A percentile compares a stretch with the other conserved stretches of the same genome.
Conservation (phyloP, 1,140 invertebrate species). For the Drosophila setifemur region DNA sequence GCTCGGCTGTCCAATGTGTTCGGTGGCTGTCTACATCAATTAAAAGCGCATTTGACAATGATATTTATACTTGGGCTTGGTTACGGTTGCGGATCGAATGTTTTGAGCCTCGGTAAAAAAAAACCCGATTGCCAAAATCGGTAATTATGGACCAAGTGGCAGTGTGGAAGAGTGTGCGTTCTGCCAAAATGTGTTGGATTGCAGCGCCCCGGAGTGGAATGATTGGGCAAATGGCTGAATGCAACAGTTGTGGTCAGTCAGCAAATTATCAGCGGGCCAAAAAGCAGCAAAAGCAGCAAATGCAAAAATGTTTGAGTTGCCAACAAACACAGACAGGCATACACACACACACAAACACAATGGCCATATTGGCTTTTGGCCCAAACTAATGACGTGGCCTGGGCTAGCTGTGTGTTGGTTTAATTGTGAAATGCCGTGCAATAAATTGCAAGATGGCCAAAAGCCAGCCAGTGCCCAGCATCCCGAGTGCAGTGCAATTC, state of each 20-base stretch:
- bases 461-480: constrained; percentile 42
- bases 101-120: too few species aligned
- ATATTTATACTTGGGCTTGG: constrained; percentile 62
- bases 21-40: constrained; percentile 75
- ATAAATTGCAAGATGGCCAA: constrained; percentile 78
- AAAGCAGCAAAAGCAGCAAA: too few species aligned
- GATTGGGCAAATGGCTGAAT: constrained; percentile 25
- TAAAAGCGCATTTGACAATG: constrained; percentile 80
- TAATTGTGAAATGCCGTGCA: constrained; percentile 75
- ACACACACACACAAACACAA: too few species aligned
- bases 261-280: constrained; percentile 56
- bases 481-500: constrained; percentile 68
- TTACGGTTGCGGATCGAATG: neutral
- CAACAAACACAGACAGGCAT: constrained; percentile 75
- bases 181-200: constrained; percentile 8
- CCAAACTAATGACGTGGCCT: constrained; percentile 74
- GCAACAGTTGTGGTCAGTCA: constrained; percentile 44
- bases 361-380: constrained; percentile 67
- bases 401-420: constrained; percentile 45
- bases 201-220: constrained; percentile 23
- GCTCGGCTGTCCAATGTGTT: constrained; percentile 72
- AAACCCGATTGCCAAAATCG: constrained; percentile 14
- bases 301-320: constrained; percentile 74
- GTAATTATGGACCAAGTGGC: constrained; percentile 28
- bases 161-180: constrained; percentile 22